Conservation (phyloP, 2,113 vertebrate species). For the Labrus mixtus region DNA sequence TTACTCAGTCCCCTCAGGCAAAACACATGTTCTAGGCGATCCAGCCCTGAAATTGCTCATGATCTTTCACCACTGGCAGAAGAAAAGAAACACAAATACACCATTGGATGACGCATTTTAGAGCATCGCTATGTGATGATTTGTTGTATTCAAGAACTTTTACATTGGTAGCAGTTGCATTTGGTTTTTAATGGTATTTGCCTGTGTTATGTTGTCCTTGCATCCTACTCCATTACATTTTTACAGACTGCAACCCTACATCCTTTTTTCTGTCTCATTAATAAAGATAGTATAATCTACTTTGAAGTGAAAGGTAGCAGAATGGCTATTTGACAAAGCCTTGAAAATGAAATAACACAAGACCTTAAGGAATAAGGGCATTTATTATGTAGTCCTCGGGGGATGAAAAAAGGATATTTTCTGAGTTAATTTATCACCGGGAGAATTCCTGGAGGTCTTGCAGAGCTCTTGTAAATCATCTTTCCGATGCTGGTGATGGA, state of each 20-base stretch:
- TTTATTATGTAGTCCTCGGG: slow-evolving; percentile 28
- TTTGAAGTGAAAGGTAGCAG: neutral
- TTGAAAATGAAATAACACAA: slow-evolving; percentile 11
- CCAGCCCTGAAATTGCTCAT: slow-evolving; percentile 53
- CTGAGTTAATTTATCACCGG: slow-evolving; percentile 63
- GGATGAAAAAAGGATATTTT: slow-evolving; percentile 43
- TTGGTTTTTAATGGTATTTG: slow-evolving; percentile 14
- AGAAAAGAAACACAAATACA: slow-evolving; percentile 18
- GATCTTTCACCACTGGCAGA: slow-evolving; percentile 55
- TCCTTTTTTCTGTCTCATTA: neutral
- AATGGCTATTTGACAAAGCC: slow-evolving; percentile 3
- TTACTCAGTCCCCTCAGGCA: slow-evolving; percentile 64
- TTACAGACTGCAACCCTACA: neutral
- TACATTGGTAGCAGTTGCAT: slow-evolving; percentile 12
- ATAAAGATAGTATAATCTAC: neutral
- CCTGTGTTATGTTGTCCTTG: neutral
- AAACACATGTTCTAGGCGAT: slow-evolving; percentile 56
- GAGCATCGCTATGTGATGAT: slow-evolving; percentile 35
- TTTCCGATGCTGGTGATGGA: slow-evolving; percentile 59
- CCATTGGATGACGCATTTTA: slow-evolving; percentile 33
- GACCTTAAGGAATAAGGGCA: slow-evolving; percentile 18
- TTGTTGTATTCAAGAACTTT: slow-evolving; percentile 18
- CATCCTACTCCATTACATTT: neutral
- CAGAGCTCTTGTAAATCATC: slow-evolving; percentile 62
- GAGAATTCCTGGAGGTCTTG: slow-evolving; percentile 56